Percentiles rank a stretch among this genome's conserved stretches.
Conservation (phyloP, 2,888 invertebrate genomes). For the Andrena flavipes region DNA sequence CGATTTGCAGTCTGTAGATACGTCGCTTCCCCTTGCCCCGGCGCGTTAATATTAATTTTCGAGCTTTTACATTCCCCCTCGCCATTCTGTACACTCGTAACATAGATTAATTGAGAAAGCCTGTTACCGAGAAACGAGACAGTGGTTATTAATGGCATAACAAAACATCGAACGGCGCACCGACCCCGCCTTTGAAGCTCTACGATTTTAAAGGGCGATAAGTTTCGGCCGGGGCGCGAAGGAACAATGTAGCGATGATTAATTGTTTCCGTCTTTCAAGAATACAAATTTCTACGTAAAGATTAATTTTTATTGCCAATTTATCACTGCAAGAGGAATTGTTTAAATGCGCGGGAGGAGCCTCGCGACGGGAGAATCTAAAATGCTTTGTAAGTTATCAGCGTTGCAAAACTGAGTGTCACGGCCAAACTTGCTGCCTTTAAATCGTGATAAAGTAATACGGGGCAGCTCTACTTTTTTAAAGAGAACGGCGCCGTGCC, state of each 20-base stretch:
- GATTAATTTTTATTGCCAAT: slow-evolving; percentile 51
- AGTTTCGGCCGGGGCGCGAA: slow-evolving; percentile 40
- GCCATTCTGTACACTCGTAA: slow-evolving; percentile 74
- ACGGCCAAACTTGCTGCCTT: slow-evolving; percentile 2
- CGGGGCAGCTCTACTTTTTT: background rate
- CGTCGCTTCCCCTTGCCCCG: slow-evolving; percentile 57
- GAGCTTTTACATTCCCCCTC: slow-evolving; percentile 70
- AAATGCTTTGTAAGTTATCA: slow-evolving; percentile 2
- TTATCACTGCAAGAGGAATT: slow-evolving; percentile 36
- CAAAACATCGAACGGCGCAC: slow-evolving; percentile 65
- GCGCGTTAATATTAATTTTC: slow-evolving; percentile 76
- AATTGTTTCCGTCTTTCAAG: slow-evolving; percentile 39
- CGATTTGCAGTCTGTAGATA: slow-evolving; percentile 63
- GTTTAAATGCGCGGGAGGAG: background rate
- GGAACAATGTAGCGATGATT: slow-evolving; percentile 59
- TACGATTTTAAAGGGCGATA: slow-evolving; percentile 63
- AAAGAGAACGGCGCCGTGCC: background rate
- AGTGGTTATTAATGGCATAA: slow-evolving; percentile 73
- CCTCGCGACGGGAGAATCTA: background rate
- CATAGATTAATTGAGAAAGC: slow-evolving; percentile 80
- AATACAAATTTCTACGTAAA: slow-evolving; percentile 38
- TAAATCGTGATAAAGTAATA: slow-evolving; percentile 2
- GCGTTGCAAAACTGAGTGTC: slow-evolving; percentile 4
- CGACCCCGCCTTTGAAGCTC: slow-evolving; percentile 47
- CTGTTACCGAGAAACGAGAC: slow-evolving; percentile 74